Conservation (phyloP, 2,113 vertebrate genomes). For the Phylloscopus trochiloides region DNA sequence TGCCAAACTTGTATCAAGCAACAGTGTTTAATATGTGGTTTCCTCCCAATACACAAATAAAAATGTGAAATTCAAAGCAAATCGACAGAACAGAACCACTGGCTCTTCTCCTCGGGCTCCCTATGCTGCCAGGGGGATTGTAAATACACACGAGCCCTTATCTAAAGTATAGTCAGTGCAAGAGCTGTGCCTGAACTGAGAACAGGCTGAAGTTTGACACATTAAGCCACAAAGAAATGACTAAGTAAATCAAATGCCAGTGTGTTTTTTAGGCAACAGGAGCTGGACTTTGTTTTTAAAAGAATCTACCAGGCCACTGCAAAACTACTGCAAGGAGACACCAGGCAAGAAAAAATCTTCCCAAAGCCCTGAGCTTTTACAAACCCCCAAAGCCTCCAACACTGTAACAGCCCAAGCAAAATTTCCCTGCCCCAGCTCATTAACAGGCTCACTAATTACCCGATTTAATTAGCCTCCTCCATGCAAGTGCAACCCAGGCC, state of each 20-base stretch:
- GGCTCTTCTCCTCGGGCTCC: not conserved
- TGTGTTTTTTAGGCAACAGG: accelerated
- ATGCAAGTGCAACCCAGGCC: accelerated
- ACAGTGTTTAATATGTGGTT: accelerated
- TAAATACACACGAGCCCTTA: not conserved
- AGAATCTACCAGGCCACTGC: not conserved
- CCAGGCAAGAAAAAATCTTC: not conserved
- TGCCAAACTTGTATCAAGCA: not conserved
- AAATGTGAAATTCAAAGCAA: not conserved
- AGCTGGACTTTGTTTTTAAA: not conserved
- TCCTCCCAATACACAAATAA: not conserved
- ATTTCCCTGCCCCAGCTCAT: not conserved
- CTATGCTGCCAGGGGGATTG: accelerated
- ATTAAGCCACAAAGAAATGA: not conserved
- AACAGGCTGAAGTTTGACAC: not conserved
- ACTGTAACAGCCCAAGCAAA: not conserved
- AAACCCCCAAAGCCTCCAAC: not conserved
- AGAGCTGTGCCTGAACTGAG: not conserved
- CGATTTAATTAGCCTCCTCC: not conserved
- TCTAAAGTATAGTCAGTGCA: not conserved
- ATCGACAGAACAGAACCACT: accelerated
- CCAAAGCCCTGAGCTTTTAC: not conserved
- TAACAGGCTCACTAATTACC: not conserved
- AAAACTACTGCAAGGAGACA: not conserved
- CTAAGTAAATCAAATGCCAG: not conserved